These are phyloP conservation scores for cattle (Bos taurus) DNA, from an alignment of 2,113 vertebrate species.

Conservation along the genomic window DNA sequence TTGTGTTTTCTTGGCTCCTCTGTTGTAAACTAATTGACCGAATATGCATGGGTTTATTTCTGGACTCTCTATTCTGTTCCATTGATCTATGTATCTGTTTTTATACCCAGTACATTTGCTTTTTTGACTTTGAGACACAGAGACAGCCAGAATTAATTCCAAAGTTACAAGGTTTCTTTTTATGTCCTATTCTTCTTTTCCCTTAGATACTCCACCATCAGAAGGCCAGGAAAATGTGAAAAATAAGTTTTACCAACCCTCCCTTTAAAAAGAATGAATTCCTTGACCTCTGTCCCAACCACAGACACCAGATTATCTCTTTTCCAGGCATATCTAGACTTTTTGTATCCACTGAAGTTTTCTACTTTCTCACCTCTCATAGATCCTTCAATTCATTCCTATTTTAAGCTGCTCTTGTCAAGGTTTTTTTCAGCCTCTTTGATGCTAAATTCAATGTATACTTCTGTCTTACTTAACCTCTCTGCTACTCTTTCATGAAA, in stretches of 20 bases:
- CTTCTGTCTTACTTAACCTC: neutral
- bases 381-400: neutral
- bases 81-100: neutral
- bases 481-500: neutral
- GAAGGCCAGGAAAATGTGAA: neutral
- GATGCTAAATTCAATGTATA: neutral
- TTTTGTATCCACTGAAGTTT: neutral
- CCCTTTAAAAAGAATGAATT: neutral
- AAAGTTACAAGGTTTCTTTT: neutral
- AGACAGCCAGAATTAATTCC: neutral
- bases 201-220: neutral
- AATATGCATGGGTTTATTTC: neutral
- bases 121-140: neutral
- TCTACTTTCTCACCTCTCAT: neutral
- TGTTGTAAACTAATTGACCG: neutral
- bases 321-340: neutral
- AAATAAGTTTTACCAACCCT: neutral
- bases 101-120: neutral
- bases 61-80: neutral
- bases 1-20: neutral
- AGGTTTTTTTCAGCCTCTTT: neutral
- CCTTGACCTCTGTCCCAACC: neutral
- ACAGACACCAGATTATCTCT: neutral
- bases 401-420: neutral
- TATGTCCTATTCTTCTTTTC: neutral